A percentile compares a stretch with the other conserved stretches of the same genome.
These are phyloP conservation scores for Halcyon malimbica DNA, from an alignment of 2,113 vertebrate species.

Conservation along the genomic window DNA sequence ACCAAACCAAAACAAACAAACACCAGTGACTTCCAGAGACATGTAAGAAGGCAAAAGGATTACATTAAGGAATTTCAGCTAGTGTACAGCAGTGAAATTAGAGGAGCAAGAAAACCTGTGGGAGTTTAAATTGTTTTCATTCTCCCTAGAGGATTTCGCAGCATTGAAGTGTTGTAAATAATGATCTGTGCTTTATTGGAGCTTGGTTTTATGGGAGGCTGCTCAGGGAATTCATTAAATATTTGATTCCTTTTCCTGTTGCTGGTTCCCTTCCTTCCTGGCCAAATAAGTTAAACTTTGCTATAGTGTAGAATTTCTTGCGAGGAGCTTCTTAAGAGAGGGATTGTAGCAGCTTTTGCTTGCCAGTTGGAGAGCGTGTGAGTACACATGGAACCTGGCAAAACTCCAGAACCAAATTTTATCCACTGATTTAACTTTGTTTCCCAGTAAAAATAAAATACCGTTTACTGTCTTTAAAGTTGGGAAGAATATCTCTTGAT, in stretches of 20 bases:
- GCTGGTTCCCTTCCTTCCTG: not conserved
- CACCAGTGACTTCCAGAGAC: accelerated
- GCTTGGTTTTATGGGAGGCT: not conserved
- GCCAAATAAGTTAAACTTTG: not conserved
- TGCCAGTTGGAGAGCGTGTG: not conserved
- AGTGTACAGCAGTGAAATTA: not conserved
- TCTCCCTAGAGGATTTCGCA: not conserved
- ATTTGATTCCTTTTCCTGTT: not conserved
- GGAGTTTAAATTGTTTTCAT: not conserved
- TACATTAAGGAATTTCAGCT: not conserved
- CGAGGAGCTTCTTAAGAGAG: not conserved
- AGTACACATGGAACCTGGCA: not conserved
- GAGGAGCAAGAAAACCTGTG: not conserved
- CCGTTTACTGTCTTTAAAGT: not conserved
- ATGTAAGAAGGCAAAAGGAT: not conserved
- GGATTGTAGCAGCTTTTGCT: not conserved
- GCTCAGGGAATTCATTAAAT: not conserved
- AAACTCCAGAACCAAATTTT: not conserved
- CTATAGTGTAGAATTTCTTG: not conserved
- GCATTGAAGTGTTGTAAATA: not conserved
- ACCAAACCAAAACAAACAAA: not conserved
- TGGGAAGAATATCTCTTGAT: not conserved
- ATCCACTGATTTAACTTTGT: not conserved
- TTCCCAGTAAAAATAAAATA: not conserved
- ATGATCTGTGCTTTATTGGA: not conserved